Conservation (phyloP, 2,113 vertebrate species). For the Euleptes europaea region DNA sequence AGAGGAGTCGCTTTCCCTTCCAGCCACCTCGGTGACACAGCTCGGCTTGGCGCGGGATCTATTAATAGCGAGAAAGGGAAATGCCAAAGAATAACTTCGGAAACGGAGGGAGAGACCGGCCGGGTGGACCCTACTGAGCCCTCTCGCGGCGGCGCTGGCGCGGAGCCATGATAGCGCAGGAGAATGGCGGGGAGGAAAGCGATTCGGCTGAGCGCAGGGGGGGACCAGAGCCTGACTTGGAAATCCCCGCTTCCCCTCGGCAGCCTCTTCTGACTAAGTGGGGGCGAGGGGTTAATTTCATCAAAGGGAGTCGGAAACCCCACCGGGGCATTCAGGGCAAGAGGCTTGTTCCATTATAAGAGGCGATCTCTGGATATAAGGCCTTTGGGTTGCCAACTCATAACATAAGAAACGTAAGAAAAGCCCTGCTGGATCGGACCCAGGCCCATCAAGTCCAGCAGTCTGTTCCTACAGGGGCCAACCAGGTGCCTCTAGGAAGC, state of each 20-base stretch:
- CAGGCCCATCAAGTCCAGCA: no score
- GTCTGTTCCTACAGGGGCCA: no score
- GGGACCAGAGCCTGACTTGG: conserved; percentile 40
- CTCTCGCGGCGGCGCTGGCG: neutral
- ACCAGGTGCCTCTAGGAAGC: no score
- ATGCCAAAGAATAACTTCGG: conserved; percentile 75
- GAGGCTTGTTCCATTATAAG: neutral
- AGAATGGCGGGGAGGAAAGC: conserved; percentile 51
- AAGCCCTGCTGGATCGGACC: no score
- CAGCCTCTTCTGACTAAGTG: conserved; percentile 51
- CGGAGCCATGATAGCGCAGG: conserved; percentile 44
- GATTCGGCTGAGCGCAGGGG: neutral
- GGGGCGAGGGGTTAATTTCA: neutral
- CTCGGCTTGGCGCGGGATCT: conserved; percentile 66
- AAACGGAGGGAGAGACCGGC: conserved; percentile 62
- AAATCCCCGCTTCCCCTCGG: conserved; percentile 43
- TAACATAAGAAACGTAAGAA: no score
- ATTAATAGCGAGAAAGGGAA: conserved; percentile 82
- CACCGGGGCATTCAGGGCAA: no score
- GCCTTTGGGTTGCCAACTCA: no score
- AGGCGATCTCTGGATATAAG: no score
- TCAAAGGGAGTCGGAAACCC: conserved; percentile 17
- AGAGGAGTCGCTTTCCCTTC: conserved; percentile 18
- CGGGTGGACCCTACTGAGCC: neutral
- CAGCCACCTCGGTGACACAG: conserved; percentile 21